Base-by-base conservation (phyloP, 1,140 invertebrate species). In the Drosophila aff. region DNA sequence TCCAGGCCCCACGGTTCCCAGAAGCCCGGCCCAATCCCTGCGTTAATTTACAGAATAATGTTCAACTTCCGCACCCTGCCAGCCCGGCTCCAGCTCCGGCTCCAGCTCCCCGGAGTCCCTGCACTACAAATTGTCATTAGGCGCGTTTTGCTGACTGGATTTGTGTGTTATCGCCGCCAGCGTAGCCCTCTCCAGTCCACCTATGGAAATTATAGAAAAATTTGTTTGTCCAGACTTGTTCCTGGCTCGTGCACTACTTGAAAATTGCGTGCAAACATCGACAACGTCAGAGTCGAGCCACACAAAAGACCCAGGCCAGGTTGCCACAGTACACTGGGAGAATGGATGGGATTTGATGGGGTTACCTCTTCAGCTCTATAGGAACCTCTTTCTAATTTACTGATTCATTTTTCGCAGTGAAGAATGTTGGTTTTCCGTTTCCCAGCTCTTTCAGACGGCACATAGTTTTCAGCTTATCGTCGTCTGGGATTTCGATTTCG, bases 41-140 rank as follows among this genome's bases (percentile, higher is more conserved):
- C 84, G 83, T 89, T 89, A 87, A 87, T 87, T 87, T 89, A 80
- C 80, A 67, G 76, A 87, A 89, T 89, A 87, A 87, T 89, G 82
- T 57, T 87, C 64, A 53, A 87, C 80, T 87, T 87, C 83, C 83
- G 79, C 79, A 62, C 75, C 59, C 58, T 38, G 44, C 15, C 41
- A 44, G n/a, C 9, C 41, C 41, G n/a, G 41, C 40, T 31, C 49
- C 26, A 13, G 28, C 28, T 52, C 50, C 28, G 3, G 23, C 23
- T 28, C 26, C 60, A 33, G 28, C 28, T 52, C 50, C 28, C 33
- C 41, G 3, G 43, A 49, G 58, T 49, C 44, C 43, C 62, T 60
- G 67, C 62, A 57, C 76, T 77, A 87, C 83, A 87, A 89, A 89
- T 87, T 87, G 84, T 83, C 83, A 87, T 87, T 87, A 87, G 83